Evolutionary conservation across 2,797 vertebrate genomes (phyloP).

Genomic region (Sciurus carolinensis): DNA sequence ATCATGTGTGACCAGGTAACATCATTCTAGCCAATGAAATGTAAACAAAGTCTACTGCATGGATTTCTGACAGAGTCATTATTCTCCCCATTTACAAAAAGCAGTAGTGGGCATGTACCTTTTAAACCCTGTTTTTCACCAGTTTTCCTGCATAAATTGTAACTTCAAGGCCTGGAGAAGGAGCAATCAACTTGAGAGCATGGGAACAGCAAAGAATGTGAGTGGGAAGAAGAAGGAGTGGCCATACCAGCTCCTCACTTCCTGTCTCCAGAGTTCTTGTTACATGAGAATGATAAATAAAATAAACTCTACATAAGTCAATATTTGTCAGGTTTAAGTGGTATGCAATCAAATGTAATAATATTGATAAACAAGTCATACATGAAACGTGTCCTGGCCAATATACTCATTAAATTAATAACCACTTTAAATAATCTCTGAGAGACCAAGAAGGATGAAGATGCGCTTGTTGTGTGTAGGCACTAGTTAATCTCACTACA

Average conservation of each 20-base stretch:
- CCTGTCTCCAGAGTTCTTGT: neutral
- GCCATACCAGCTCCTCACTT: neutral
- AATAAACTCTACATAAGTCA: conserved; percentile 36
- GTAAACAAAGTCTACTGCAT: conserved; percentile 5
- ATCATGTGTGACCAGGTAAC: neutral
- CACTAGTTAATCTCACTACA: neutral
- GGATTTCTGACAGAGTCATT: conserved; percentile 22
- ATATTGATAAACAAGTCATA: neutral
- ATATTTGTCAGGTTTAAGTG: conserved; percentile 28
- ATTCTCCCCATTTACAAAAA: neutral
- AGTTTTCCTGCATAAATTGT: neutral
- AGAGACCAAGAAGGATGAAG: neutral
- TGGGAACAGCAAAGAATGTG: neutral
- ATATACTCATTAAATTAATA: neutral
- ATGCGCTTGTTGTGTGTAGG: neutral
- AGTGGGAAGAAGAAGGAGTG: neutral
- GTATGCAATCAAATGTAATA: neutral
- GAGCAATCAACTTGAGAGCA: neutral
- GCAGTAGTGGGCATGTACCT: neutral
- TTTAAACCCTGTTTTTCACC: neutral
- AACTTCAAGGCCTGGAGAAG: conserved; percentile 16
- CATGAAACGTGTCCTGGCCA: neutral
- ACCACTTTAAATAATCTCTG: neutral
- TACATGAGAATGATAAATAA: neutral
- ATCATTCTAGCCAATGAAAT: neutral